Percentiles rank a stretch among this genome's conserved stretches.
Conservation (phyloP, 2,113 vertebrate species). For the Ginglymostoma cirratum region DNA sequence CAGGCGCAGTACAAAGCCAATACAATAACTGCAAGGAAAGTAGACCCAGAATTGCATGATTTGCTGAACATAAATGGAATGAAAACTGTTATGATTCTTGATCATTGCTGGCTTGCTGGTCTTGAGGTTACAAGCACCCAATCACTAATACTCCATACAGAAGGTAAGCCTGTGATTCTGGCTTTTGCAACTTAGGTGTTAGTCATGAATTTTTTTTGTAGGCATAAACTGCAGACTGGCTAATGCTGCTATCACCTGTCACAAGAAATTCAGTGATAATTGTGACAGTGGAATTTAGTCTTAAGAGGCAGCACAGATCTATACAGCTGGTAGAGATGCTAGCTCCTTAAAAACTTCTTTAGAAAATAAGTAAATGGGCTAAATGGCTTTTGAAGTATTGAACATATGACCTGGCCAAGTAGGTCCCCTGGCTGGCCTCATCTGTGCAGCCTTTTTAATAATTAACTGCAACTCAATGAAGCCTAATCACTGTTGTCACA, state of each 20-base stretch:
- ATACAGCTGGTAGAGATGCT: not conserved
- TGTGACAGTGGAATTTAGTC: too few species aligned
- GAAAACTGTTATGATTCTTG: not conserved
- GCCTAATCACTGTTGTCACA: not conserved
- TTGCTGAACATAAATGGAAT: not conserved
- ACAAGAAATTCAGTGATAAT: too few species aligned
- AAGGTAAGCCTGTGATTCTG: not conserved
- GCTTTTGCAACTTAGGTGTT: not conserved
- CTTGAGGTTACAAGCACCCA: not conserved
- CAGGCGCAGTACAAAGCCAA: not conserved
- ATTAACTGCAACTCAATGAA: not conserved
- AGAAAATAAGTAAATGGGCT: not conserved
- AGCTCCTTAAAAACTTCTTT: not conserved
- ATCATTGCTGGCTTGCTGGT: not conserved
- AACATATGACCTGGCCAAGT: not conserved
- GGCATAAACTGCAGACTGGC: not conserved
- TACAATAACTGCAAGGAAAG: not conserved
- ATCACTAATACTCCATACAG: not conserved
- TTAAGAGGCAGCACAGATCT: too few species aligned
- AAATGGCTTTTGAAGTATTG: not conserved
- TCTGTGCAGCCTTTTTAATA: not conserved
- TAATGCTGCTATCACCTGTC: not conserved
- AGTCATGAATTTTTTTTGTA: not conserved
- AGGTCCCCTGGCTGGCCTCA: too few species aligned
- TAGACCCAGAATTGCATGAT: not conserved